These are phyloP conservation scores for Regulus satrapa DNA, from an alignment of 2,113 vertebrate species.

Conservation along the genomic window DNA sequence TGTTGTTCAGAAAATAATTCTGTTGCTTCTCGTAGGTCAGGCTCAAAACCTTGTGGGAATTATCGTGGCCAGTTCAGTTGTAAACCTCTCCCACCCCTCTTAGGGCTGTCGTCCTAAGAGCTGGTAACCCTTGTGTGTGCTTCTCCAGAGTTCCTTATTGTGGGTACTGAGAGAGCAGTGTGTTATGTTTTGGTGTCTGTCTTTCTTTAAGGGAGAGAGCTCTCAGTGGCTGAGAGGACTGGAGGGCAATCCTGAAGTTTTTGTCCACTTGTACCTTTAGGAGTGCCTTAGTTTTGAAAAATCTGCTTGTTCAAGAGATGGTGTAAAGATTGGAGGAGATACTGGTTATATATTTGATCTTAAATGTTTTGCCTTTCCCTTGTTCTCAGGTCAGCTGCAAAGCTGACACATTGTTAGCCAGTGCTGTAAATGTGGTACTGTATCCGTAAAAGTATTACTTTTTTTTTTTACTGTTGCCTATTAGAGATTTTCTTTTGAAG, in stretches of 20 bases:
- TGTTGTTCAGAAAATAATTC: background rate
- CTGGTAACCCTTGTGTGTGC: background rate
- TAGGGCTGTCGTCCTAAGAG: accelerated
- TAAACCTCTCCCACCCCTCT: background rate
- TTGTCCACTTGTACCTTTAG: background rate
- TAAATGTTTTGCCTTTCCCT: background rate
- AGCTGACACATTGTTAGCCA: background rate
- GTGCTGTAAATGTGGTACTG: background rate
- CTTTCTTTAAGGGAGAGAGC: background rate
- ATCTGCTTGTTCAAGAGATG: background rate
- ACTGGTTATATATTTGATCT: background rate
- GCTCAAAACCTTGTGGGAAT: background rate
- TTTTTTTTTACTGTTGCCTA: background rate
- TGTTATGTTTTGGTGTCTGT: background rate
- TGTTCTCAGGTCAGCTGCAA: background rate
- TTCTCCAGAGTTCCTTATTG: background rate
- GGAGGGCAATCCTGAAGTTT: background rate
- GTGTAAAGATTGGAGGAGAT: background rate
- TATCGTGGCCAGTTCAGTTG: background rate
- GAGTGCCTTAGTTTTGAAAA: background rate
- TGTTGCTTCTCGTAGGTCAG: background rate
- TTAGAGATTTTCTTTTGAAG: background rate
- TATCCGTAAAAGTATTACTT: background rate
- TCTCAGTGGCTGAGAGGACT: background rate
- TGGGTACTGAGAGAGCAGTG: background rate